Conservation (phyloP, 2,113 vertebrate genomes). For the Brachypteracias leptosomus region DNA sequence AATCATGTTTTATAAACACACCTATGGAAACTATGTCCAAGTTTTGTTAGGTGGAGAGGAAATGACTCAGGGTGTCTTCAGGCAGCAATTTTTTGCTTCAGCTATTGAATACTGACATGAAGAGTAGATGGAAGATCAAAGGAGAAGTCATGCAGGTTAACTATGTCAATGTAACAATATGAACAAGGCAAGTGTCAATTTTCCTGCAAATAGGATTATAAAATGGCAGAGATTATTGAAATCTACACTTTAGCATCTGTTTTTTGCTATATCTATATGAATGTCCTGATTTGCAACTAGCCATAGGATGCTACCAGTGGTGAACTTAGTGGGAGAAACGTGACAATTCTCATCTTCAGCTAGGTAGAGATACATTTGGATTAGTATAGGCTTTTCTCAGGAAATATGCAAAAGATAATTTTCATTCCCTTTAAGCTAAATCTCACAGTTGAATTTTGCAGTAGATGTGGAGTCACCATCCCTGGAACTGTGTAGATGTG, state of each 20-base stretch:
- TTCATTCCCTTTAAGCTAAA: not conserved
- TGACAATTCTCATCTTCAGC: not conserved
- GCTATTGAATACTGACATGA: not conserved
- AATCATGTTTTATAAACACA: not conserved
- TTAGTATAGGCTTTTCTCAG: not conserved
- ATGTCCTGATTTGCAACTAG: not conserved
- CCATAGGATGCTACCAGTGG: not conserved
- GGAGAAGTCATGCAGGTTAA: not conserved
- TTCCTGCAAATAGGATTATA: not conserved
- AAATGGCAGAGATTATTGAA: not conserved
- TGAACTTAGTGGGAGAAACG: not conserved
- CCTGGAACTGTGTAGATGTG: too few species aligned
- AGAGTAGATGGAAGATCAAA: constrained; percentile 37
- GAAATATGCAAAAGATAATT: not conserved
- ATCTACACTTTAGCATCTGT: not conserved
- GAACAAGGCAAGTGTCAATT: not conserved
- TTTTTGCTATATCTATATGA: not conserved
- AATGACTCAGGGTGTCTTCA: not conserved
- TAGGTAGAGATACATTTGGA: not conserved
- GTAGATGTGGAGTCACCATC: too few species aligned
- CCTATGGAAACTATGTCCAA: not conserved
- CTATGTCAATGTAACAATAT: not conserved
- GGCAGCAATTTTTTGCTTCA: not conserved
- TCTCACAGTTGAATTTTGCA: not conserved
- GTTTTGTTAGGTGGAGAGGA: not conserved